These are phyloP conservation scores for Psococerastis gibbosa DNA, from an alignment of 2,888 invertebrate species.

Conservation along the genomic window DNA sequence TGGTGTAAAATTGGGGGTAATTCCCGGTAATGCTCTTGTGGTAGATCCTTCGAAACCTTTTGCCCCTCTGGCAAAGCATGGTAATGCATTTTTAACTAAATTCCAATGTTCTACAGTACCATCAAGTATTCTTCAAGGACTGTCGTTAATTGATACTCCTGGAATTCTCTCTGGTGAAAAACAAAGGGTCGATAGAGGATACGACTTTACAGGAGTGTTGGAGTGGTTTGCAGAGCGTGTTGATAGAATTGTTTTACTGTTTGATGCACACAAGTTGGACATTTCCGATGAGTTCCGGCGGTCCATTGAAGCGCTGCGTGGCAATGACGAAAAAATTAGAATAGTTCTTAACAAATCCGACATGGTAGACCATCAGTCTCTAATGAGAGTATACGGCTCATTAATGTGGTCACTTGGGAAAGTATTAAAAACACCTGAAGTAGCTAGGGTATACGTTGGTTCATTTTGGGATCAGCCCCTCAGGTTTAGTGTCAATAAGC, in stretches of 20 bases:
- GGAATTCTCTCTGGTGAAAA: slow-evolving; percentile 39
- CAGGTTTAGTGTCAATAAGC: slow-evolving; percentile 34
- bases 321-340: slow-evolving; percentile 40
- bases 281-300: slow-evolving; percentile 46
- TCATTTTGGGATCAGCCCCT: slow-evolving; percentile 47
- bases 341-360: slow-evolving; percentile 47
- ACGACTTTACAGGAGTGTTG: slow-evolving; percentile 42
- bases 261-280: slow-evolving; percentile 48
- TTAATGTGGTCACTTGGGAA: slow-evolving; percentile 51
- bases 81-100: slow-evolving; percentile 42
- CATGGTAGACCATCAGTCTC: slow-evolving; percentile 44
- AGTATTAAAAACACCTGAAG: slow-evolving; percentile 44
- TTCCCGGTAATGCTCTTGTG: slow-evolving; percentile 43
- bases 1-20: slow-evolving; percentile 28
- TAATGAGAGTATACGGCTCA: slow-evolving; percentile 46
- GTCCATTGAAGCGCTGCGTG: slow-evolving; percentile 38
- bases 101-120: slow-evolving; percentile 40
- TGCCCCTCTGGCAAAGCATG: slow-evolving; percentile 38
- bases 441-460: slow-evolving; percentile 45
- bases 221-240: slow-evolving; percentile 50
- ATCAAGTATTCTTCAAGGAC: slow-evolving; percentile 36
- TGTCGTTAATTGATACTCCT: slow-evolving; percentile 43
- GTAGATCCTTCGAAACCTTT: slow-evolving; percentile 44
- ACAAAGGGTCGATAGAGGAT: slow-evolving; percentile 41
- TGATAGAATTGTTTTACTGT: slow-evolving; percentile 41